These are phyloP conservation scores for Apaloderma vittatum DNA, from an alignment of 2,113 vertebrate species.

Conservation along the genomic window DNA sequence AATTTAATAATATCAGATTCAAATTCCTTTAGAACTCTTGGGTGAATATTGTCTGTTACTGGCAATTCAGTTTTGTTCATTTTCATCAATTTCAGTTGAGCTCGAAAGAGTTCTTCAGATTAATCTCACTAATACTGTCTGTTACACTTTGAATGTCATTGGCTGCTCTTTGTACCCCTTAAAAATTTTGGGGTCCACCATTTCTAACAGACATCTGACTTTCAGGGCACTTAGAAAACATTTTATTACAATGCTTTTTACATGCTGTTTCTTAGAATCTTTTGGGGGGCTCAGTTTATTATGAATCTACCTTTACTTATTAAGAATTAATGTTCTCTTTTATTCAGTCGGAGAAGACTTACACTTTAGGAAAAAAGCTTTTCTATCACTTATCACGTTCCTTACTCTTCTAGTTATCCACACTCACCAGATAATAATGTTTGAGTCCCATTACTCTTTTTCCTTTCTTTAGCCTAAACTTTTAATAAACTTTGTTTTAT, in stretches of 20 bases:
- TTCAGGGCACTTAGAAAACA: neutral
- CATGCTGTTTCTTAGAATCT: neutral
- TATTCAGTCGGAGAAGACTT: neutral
- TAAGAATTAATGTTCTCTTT: neutral
- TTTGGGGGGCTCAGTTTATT: neutral
- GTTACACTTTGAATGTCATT: neutral
- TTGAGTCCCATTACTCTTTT: fast-evolving
- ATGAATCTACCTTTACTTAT: neutral
- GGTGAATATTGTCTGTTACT: neutral
- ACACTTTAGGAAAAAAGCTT: neutral
- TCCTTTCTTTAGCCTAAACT: neutral
- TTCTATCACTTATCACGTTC: neutral
- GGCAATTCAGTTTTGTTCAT: neutral
- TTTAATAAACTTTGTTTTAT: neutral
- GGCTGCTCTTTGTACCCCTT: neutral
- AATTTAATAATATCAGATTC: neutral
- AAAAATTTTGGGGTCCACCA: neutral
- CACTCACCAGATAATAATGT: neutral
- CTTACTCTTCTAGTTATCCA: neutral
- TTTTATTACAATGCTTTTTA: neutral
- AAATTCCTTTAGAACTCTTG: neutral
- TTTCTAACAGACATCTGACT: neutral
- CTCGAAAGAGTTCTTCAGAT: neutral
- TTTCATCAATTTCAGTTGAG: neutral
- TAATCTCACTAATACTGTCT: neutral